phyloP scores from a whole-genome alignment of 64 coral and sea anemone species.

The Exaiptasia diaphana region DNA sequence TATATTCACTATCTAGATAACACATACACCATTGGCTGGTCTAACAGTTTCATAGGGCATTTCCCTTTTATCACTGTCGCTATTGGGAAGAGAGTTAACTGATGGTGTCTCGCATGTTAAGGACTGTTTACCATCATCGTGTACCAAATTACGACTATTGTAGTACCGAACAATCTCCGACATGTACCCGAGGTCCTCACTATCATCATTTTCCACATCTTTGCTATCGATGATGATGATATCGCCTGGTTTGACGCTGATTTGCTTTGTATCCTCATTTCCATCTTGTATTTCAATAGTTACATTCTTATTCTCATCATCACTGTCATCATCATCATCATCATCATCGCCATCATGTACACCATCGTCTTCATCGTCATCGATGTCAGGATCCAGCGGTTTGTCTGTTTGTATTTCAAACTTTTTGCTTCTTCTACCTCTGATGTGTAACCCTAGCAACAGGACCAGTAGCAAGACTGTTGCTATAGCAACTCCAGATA shows the following conservation, averaged over 20 bases:
- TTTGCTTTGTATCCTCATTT: slow-evolving; percentile 65
- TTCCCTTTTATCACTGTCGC: slow-evolving; percentile 58
- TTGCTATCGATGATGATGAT: slow-evolving; percentile 89
- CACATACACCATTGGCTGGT: not conserved
- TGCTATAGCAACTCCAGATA: slow-evolving; percentile 41
- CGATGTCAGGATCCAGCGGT: not conserved
- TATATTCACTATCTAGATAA: too few relatives aligned
- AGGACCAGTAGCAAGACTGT: slow-evolving; percentile 29
- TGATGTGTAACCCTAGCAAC: slow-evolving; percentile 12
- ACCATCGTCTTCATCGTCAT: not conserved
- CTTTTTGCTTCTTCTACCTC: slow-evolving; percentile 24
- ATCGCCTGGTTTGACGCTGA: slow-evolving; percentile 81
- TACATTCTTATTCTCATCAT: slow-evolving; percentile 56
- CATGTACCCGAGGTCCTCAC: slow-evolving; percentile 80
- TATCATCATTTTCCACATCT: slow-evolving; percentile 56
- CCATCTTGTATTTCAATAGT: slow-evolving; percentile 79
- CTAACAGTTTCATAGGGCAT: slow-evolving; percentile 4
- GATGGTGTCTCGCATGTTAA: slow-evolving; percentile 68
- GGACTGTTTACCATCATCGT: slow-evolving; percentile 67
- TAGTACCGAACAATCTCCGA: slow-evolving; percentile 90
- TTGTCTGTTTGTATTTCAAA: not conserved
- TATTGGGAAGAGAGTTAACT: slow-evolving; percentile 46
- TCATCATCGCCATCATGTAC: not conserved
- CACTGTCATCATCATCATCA: slow-evolving; percentile 20
- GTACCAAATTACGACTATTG: slow-evolving; percentile 74